phyloP scores from a whole-genome alignment of 1,140 invertebrate species.

The Drosophila suzukii region DNA sequence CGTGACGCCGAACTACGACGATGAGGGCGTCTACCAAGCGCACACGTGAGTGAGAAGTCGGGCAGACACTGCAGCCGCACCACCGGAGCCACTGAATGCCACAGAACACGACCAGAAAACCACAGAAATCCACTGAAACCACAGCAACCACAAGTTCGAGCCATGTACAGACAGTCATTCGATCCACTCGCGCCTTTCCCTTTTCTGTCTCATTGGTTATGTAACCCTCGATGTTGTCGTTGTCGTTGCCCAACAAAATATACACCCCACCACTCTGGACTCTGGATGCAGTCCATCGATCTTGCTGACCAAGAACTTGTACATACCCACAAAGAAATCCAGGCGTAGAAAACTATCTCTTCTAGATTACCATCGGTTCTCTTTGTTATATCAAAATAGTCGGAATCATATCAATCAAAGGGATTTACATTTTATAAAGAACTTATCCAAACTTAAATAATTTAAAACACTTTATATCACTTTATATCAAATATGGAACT shows the following conservation, averaged over 20 bases:
- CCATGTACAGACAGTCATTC: slow-evolving; percentile 74
- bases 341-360: background rate
- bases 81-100: slow-evolving; percentile 38
- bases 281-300: slow-evolving; percentile 30
- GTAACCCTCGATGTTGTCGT: slow-evolving; percentile 69
- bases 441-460: background rate
- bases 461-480: background rate
- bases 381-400: background rate
- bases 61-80: slow-evolving; percentile 14
- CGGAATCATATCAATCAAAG: background rate
- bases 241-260: slow-evolving; percentile 40
- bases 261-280: slow-evolving; percentile 22
- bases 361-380: background rate
- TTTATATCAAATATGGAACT: no score
- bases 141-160: slow-evolving; percentile 48
- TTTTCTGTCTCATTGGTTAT: slow-evolving; percentile 55
- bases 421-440: background rate
- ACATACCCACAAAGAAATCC: slow-evolving; percentile 39
- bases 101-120: slow-evolving; percentile 34
- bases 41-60: slow-evolving; percentile 80
- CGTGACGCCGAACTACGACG: slow-evolving; percentile 73
- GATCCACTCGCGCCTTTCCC: slow-evolving; percentile 38
- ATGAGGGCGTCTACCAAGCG: slow-evolving; percentile 79
- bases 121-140: slow-evolving; percentile 33
- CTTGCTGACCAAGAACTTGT: slow-evolving; percentile 78